These are phyloP conservation scores for Nymphicus hollandicus DNA, from an alignment of 2,113 vertebrate genomes.

Conservation along the genomic window DNA sequence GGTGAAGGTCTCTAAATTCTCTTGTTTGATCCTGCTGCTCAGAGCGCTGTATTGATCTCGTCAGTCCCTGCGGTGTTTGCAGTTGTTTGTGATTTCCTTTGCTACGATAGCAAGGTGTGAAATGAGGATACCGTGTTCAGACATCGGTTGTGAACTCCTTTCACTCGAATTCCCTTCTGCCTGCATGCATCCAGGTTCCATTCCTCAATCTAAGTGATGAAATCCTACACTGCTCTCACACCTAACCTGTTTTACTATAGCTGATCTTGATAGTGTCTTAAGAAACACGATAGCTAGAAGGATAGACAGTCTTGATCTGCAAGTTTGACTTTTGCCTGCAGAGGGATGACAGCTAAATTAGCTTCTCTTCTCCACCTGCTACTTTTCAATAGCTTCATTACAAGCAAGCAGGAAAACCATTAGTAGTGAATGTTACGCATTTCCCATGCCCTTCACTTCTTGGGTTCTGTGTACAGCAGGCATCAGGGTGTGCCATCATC, in stretches of 20 bases:
- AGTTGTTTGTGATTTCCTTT: background rate
- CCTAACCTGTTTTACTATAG: background rate
- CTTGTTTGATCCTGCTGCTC: background rate
- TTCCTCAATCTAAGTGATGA: background rate
- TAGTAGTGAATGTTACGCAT: accelerated
- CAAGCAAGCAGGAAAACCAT: background rate
- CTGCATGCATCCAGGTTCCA: accelerated
- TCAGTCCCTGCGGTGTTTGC: background rate
- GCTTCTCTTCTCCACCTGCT: background rate
- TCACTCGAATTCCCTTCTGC: background rate
- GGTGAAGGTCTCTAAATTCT: background rate
- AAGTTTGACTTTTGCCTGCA: background rate
- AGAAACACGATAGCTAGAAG: background rate
- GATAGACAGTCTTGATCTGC: background rate
- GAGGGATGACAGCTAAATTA: background rate
- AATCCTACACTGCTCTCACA: background rate
- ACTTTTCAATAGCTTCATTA: background rate
- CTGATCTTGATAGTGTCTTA: background rate
- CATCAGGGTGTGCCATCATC: background rate
- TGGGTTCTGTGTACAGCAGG: background rate
- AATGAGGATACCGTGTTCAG: accelerated
- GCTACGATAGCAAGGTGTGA: background rate
- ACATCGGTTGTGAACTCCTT: background rate
- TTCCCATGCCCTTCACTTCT: background rate
- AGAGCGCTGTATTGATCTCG: background rate